Percentiles rank a stretch among this genome's conserved stretches.
Evolutionary conservation across 2,888 invertebrate genomes (phyloP).

Genomic region (Diloba caeruleocephala): DNA sequence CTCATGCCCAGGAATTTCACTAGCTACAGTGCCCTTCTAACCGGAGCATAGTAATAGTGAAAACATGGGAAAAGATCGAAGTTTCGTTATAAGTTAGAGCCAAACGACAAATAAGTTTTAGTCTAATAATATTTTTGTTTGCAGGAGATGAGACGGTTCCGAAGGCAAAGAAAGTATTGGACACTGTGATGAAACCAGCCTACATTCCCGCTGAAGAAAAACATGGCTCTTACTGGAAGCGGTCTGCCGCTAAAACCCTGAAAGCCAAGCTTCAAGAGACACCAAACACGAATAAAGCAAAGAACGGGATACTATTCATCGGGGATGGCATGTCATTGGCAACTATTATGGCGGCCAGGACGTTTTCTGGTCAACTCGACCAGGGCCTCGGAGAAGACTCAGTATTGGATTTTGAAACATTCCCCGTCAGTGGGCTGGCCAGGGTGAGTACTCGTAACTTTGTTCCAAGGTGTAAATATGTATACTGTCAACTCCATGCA

Average conservation of each 20-base stretch:
- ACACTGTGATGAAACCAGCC: slow-evolving; percentile 75
- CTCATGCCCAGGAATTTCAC: too few relatives aligned
- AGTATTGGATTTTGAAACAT: slow-evolving; percentile 91
- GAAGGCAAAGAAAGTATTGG: slow-evolving; percentile 76
- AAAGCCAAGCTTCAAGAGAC: slow-evolving; percentile 69
- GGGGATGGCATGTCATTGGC: slow-evolving; percentile 95
- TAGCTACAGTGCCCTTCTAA: too few relatives aligned
- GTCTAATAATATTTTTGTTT: slow-evolving; percentile 3
- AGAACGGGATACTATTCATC: slow-evolving; percentile 89
- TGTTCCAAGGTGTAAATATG: too few relatives aligned
- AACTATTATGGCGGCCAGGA: slow-evolving; percentile 92
- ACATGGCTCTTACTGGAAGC: slow-evolving; percentile 79
- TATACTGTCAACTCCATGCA: too few relatives aligned
- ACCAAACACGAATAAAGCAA: slow-evolving; percentile 86
- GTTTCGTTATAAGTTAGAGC: too few relatives aligned
- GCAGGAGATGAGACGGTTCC: slow-evolving; percentile 72
- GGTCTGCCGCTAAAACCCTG: slow-evolving; percentile 69
- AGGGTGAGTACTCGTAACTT: slow-evolving; percentile 85
- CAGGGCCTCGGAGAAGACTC: slow-evolving; percentile 90
- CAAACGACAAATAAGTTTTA: neutral
- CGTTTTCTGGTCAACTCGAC: slow-evolving; percentile 90
- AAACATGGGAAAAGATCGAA: too few relatives aligned
- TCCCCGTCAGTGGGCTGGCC: slow-evolving; percentile 91
- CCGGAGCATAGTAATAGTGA: too few relatives aligned
- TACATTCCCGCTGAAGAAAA: slow-evolving; percentile 80